Conservation (phyloP, 2,797 vertebrate genomes). For the Falco cherrug region DNA sequence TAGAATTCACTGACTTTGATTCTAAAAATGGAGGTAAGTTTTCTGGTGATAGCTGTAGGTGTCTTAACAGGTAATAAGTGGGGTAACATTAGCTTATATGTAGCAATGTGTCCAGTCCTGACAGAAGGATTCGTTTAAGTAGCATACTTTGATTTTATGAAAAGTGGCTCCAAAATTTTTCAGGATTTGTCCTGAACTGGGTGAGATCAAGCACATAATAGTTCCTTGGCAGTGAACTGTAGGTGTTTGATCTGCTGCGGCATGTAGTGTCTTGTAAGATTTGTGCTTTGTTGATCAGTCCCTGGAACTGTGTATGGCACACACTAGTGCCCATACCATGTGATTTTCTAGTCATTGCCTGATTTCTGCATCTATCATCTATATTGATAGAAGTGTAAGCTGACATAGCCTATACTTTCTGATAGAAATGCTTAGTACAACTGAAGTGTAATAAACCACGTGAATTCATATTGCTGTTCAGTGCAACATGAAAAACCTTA, state of each 20-base stretch:
- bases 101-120: not conserved
- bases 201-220: not conserved
- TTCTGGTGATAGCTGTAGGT: not conserved
- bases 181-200: not conserved
- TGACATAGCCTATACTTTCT: not conserved
- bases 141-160: not conserved
- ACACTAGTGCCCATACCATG: not conserved
- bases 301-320: not conserved
- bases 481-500: not conserved
- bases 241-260: not conserved
- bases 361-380: not conserved
- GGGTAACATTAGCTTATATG: not conserved
- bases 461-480: not conserved
- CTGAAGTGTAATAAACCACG: not conserved
- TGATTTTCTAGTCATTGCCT: not conserved
- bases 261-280: slow-evolving; percentile 8
- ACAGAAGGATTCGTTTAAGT: not conserved
- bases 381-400: not conserved
- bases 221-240: not conserved
- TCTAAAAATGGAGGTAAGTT: not conserved
- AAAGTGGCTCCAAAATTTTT: not conserved
- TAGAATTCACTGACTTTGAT: not conserved
- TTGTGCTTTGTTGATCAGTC: not conserved
- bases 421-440: not conserved
- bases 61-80: not conserved